Percentiles rank a stretch among this genome's conserved stretches.
Conservation (phyloP, 1,140 invertebrate genomes). For the Heliconius nattereri region DNA sequence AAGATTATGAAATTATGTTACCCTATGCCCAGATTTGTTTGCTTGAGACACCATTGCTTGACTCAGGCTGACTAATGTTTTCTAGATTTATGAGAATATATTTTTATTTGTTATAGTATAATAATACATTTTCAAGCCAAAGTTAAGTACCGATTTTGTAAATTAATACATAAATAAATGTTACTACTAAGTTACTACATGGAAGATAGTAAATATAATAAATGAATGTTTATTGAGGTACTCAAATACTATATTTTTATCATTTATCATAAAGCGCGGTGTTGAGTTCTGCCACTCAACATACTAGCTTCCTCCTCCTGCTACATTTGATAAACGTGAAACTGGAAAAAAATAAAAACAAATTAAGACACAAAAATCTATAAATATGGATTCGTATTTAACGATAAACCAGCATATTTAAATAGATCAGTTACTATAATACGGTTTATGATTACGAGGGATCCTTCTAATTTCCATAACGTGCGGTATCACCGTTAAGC, state of each 20-base stretch:
- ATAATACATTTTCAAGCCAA: background rate
- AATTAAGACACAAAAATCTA: too few species aligned
- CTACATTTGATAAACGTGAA: too few species aligned
- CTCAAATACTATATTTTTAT: background rate
- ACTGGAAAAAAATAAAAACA: too few species aligned
- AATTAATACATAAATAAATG: too few species aligned
- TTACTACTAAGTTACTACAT: too few species aligned
- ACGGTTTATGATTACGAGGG: slow-evolving; percentile 23
- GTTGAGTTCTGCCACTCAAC: too few species aligned
- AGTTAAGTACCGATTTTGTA: too few species aligned
- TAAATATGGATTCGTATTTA: background rate
- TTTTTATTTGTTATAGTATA: slow-evolving; percentile 5
- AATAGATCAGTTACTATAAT: background rate
- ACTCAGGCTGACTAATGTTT: slow-evolving; percentile 50
- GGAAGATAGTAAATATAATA: too few species aligned
- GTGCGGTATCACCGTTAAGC: slow-evolving; percentile 39
- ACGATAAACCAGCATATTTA: background rate
- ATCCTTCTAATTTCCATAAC: slow-evolving; percentile 41
- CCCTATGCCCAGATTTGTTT: slow-evolving; percentile 63
- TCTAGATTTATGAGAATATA: slow-evolving; percentile 26
- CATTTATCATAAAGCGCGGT: background rate
- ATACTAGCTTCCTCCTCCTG: too few species aligned
- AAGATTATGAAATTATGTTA: slow-evolving; percentile 78
- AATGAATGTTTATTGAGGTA: too few species aligned
- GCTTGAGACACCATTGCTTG: slow-evolving; percentile 50